These are phyloP conservation scores for Leptobrachium ailaonicum DNA, from an alignment of 2,113 vertebrate genomes.

Conservation along the genomic window DNA sequence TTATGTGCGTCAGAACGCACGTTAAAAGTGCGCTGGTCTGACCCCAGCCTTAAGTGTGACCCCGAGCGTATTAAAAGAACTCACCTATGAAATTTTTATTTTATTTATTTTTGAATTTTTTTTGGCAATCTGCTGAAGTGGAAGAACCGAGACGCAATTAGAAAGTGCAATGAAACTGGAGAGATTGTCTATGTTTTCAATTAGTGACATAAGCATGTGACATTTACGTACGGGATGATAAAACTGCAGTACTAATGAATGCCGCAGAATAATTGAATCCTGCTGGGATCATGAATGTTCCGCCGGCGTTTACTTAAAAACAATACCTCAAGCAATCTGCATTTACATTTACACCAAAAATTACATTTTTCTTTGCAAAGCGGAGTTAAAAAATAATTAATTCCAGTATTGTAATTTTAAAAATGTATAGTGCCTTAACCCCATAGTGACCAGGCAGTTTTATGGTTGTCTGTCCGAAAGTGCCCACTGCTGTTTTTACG, in stretches of 20 bases:
- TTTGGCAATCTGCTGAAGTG: not conserved
- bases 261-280: conserved; percentile 29
- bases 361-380: too few relatives aligned
- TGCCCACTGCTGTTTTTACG: too few relatives aligned
- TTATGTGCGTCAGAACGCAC: too few relatives aligned
- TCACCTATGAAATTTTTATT: conserved; percentile 27
- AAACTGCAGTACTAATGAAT: conserved; percentile 24
- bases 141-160: conserved; percentile 23
- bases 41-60: conserved; percentile 1
- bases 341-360: not conserved
- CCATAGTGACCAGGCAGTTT: too few relatives aligned
- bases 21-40: too few relatives aligned
- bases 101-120: too few relatives aligned
- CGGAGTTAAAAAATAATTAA: too few relatives aligned
- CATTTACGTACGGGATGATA: conserved; percentile 15
- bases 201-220: conserved; percentile 24
- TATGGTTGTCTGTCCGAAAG: too few relatives aligned
- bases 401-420: too few relatives aligned
- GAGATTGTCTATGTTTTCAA: conserved; percentile 32
- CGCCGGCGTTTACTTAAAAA: conserved; percentile 5
- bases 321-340: conserved; percentile 18
- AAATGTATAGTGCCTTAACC: too few relatives aligned
- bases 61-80: conserved; percentile 2
- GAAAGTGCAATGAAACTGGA: conserved; percentile 24
- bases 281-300: conserved; percentile 26